Evolutionary conservation across 2,888 invertebrate species (phyloP), one percentile per base, ranked within the genome.

Genomic region (Bruchidius siliquastri): DNA sequence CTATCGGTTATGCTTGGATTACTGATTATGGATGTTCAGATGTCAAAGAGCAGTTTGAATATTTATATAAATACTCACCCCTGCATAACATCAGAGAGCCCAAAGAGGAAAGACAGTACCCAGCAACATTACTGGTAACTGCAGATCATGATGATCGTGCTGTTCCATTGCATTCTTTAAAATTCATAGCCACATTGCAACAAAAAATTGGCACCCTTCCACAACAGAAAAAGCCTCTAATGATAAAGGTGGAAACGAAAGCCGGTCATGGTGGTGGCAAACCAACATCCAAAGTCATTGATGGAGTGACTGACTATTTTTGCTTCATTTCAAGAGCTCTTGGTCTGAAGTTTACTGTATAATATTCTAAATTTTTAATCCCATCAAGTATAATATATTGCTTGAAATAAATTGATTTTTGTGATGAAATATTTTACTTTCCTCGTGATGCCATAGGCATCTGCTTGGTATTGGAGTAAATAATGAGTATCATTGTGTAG

Each of bases 131-230:
- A 77, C 90, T 99, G 75, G 88, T 97, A 80, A 98, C 98, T n/a
- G 98, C 96, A 21, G 98, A 99, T 89, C 98, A 99, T 87, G 98
- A 99, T 87, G 98, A 99, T 88, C 92, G 99, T 80, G 99, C 99
- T 77, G 98, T 98, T 78, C 99, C 99, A 71, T 90, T 97, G 79
- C 99, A 99, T 89, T 97, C 98, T 76, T 90, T 98, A 70, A 99
- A 99, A 88, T 96, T 94, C 87, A 93, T 96, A 75, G 98, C 99
- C 0, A 91, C 94, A 81, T 88, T 99, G 75, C 99, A 99, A 84
- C 89, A 95, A 82, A 90, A 89, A 68, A 84, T 94, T 20, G 92
- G 91, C 68, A 85, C 86, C 74, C 83, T 89, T 3, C 83, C 89
- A 6, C 87, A 89, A 77, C 96, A 97, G 90, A 90, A 85, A 21